Percentiles rank a stretch among this genome's conserved stretches.
Evolutionary conservation across 2,113 vertebrate genomes (phyloP).

Genomic region (Sinocyclocheilus anshuiensis): DNA sequence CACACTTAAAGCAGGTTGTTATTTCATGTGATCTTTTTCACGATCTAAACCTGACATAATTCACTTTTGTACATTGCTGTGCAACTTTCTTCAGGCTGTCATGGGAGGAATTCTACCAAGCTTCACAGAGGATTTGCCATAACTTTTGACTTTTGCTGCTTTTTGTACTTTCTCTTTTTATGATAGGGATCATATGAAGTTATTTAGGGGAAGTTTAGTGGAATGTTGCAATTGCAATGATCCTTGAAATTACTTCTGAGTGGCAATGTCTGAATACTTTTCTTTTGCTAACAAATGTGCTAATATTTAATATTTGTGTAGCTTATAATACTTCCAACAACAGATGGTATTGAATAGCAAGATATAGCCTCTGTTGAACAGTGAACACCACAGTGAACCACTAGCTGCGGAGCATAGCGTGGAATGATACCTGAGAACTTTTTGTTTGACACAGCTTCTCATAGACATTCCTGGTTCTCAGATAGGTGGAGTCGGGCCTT

Average conservation of each 20-base stretch:
- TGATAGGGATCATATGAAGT: neutral
- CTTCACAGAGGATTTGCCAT: neutral
- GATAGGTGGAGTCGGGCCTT: constrained; percentile 80
- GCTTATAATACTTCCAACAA: neutral
- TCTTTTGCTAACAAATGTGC: neutral
- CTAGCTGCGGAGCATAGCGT: neutral
- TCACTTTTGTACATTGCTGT: neutral
- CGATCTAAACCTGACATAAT: neutral
- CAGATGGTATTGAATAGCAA: neutral
- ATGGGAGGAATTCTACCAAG: neutral
- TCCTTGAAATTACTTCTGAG: neutral
- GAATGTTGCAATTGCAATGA: neutral
- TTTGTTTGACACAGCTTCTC: constrained; percentile 86
- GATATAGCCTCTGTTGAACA: neutral
- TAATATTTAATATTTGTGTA: neutral
- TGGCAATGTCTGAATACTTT: neutral
- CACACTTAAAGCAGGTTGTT: neutral
- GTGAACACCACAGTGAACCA: neutral
- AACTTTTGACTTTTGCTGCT: neutral
- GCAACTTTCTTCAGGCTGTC: neutral
- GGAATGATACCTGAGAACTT: constrained; percentile 79
- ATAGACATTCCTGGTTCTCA: constrained; percentile 83
- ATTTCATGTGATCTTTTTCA: neutral
- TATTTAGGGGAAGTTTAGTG: no score
- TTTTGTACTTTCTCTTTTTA: neutral